Evolutionary conservation across 2,888 invertebrate genomes (phyloP), one percentile per base, ranked within the genome.

Genomic region (Cancer borealis): DNA sequence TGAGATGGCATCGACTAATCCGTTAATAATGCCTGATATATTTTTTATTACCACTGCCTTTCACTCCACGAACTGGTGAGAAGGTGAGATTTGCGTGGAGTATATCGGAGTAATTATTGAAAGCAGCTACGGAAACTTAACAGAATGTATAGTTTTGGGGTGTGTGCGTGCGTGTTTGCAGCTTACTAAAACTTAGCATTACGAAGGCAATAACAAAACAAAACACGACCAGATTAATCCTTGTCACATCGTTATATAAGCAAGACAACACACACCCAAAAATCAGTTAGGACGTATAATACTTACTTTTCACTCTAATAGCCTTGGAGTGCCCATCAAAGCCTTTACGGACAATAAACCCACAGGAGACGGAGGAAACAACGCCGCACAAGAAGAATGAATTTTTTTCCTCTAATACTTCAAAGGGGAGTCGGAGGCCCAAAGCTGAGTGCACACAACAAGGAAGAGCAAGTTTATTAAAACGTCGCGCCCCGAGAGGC

Each of bases 301-400:
- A 26, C 79, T 79, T 8, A 79, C 79, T 30, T 79, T 26, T 10
- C 30, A 8, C 10, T 6, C 1, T 79, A 79, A 79, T 26, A 30
- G 30, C 30, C 79, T 79, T 26, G 14, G 79, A 79, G 79, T 79
- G 79, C 30, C 73, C 30, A 30, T 30, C 79, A 26, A 79, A 26
- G 79, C 79, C 30, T 79, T 79, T 10, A 79, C 79, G 30, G 14
- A 79, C 79, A 79, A 79, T 79, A 79, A 79, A 79, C 30, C 79
- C 79, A 30, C 79, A 12, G 12, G 79, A 30, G 79, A 79, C 79
- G 79, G n/a, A 79, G 30, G 79, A 79, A 79, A 30, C 79, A 30
- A 30, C 30, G 79, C 10, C 79, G 30, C 79, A 79, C 10, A 30
- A 79, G 79, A 30, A n/a, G 30, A 79, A 12, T 79, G 6, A 6